Percentiles rank a stretch among this genome's conserved stretches.
These are phyloP conservation scores for Drosophila repleta DNA, from an alignment of 1,140 invertebrate species.

Conservation along the genomic window DNA sequence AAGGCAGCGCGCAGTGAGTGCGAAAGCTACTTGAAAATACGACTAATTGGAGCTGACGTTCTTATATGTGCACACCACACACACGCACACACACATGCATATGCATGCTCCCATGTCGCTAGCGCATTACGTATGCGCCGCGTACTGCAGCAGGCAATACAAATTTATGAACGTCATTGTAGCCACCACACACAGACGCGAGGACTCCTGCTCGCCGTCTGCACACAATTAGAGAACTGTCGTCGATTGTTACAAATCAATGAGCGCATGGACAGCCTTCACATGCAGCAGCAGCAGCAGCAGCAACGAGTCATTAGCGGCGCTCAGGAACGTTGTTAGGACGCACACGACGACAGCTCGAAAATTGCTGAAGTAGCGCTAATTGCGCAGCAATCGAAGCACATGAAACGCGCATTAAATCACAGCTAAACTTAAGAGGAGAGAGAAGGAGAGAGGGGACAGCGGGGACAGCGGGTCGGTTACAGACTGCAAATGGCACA, in stretches of 20 bases:
- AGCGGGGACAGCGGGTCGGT: not conserved
- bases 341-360: not conserved
- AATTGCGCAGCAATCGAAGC: slow-evolving; percentile 77
- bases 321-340: not conserved
- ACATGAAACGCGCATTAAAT: slow-evolving; percentile 66
- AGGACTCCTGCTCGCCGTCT: not conserved
- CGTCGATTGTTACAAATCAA: slow-evolving; percentile 66
- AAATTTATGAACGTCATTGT: slow-evolving; percentile 66
- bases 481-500: slow-evolving; percentile 24
- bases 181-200: slow-evolving; percentile 1
- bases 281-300: slow-evolving; percentile 46
- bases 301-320: slow-evolving; percentile 56
- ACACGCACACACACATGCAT: not conserved
- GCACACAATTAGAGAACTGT: slow-evolving; percentile 61
- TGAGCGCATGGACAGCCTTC: slow-evolving; percentile 39
- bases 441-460: too few species aligned
- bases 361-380: slow-evolving; percentile 75
- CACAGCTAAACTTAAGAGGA: slow-evolving; percentile 29
- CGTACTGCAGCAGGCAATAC: slow-evolving; percentile 50
- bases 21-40: slow-evolving; percentile 69
- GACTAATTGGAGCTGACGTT: slow-evolving; percentile 72
- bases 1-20: slow-evolving; percentile 50
- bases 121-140: slow-evolving; percentile 66
- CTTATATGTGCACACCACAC: slow-evolving; percentile 31
- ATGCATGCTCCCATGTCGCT: slow-evolving; percentile 3